phyloP scores from a whole-genome alignment of 2,888 invertebrate species.

The Hemistola chrysoprasaria region DNA sequence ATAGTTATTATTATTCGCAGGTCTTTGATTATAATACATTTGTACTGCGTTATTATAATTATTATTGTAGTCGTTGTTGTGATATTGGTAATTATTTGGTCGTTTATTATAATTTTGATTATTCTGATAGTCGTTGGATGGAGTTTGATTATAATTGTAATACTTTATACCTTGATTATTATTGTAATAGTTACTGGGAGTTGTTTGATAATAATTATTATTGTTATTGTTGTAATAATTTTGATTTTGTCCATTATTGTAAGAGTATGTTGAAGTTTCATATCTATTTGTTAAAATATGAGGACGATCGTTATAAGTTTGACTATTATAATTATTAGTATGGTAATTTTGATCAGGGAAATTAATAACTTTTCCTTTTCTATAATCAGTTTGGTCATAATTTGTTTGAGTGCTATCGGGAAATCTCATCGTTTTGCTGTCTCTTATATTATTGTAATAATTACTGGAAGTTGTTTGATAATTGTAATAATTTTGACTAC shows the following conservation, averaged over 20 bases:
- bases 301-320: constrained; percentile 6
- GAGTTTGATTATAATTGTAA: constrained; percentile 19
- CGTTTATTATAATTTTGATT: constrained; percentile 20
- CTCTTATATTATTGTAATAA: constrained; percentile 25
- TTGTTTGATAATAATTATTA: constrained; percentile 1
- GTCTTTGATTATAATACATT: constrained; percentile 7
- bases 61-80: background rate
- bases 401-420: constrained; percentile 35
- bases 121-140: constrained; percentile 8
- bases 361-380: constrained; percentile 34
- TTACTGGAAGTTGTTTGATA: constrained; percentile 24
- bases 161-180: constrained; percentile 7
- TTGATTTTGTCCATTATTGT: constrained; percentile 10
- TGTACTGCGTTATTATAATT: constrained; percentile 4
- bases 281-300: constrained; percentile 6
- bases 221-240: constrained; percentile 1
- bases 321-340: constrained; percentile 11
- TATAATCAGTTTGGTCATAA: constrained; percentile 24
- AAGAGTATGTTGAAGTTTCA: constrained; percentile 9
- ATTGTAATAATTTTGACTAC: constrained; percentile 24
- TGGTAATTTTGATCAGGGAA: constrained; percentile 37
- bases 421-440: constrained; percentile 39
- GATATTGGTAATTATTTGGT: constrained; percentile 15
- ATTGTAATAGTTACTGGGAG: constrained; percentile 8
- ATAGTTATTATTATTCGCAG: background rate